phyloP scores from a whole-genome alignment of 2,888 invertebrate species.

The Morinoia aosen region DNA sequence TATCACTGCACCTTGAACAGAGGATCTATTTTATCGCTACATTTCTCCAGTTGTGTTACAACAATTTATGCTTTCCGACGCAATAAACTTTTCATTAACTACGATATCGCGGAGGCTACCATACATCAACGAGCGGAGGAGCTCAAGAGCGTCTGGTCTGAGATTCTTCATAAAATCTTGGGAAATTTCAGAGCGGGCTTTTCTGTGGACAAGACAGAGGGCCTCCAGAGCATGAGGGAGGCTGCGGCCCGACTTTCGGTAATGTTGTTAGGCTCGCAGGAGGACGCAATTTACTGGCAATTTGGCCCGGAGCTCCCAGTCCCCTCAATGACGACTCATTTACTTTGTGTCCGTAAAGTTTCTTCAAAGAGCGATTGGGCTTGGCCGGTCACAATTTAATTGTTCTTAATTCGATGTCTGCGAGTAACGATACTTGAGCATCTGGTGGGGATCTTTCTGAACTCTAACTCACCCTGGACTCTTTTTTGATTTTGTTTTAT shows the following conservation, averaged over 20 bases:
- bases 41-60: background rate
- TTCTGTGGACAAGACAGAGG: background rate
- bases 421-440: background rate
- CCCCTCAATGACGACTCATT: constrained; percentile 13
- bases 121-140: background rate
- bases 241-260: background rate
- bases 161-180: background rate
- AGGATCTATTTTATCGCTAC: background rate
- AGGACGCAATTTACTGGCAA: constrained; percentile 46
- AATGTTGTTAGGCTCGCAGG: constrained; percentile 36
- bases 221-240: background rate
- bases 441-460: background rate
- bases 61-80: background rate
- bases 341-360: constrained; percentile 45
- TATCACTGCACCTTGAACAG: background rate
- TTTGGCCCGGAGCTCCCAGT: background rate
- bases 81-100: background rate
- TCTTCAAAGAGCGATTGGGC: constrained; percentile 24
- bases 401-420: background rate
- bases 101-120: background rate
- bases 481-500: background rate
- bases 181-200: background rate
- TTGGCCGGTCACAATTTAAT: background rate
- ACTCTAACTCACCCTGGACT: background rate
- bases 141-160: background rate